Conservation (phyloP, 37 sponge, comb jelly and placozoan species). For the Halichondria panicea region DNA sequence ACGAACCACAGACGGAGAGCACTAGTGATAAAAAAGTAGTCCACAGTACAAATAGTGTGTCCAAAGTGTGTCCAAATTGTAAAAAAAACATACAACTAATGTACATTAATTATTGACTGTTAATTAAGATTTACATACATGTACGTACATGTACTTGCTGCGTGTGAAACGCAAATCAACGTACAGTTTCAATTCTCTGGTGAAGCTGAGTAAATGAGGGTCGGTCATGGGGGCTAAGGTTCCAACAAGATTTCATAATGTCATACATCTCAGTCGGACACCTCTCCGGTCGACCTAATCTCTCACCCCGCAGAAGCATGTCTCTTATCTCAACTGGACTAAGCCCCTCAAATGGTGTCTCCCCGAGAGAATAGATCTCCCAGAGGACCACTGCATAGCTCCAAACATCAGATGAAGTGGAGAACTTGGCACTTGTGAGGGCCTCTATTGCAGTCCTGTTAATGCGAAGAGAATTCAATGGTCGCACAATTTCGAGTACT, state of each 20-base stretch:
- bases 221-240: conserved; percentile 13
- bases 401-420: conserved; percentile 76
- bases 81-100: neutral
- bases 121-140: too few species aligned
- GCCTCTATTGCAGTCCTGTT: conserved; percentile 65
- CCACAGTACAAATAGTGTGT: neutral
- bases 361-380: conserved; percentile 71
- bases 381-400: conserved; percentile 72
- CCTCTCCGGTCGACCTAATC: conserved; percentile 32
- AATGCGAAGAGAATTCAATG: neutral
- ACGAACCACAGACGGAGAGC: conserved; percentile 14
- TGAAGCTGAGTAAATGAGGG: conserved; percentile 43
- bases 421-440: conserved; percentile 50
- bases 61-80: neutral
- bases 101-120: conserved; percentile 4
- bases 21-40: too few species aligned
- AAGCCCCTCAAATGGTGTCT: conserved; percentile 54
- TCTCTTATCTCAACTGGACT: conserved; percentile 46
- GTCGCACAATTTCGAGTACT: neutral
- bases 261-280: conserved; percentile 38
- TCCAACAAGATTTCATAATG: conserved; percentile 55
- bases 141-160: neutral
- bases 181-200: conserved; percentile 19
- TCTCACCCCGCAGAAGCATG: conserved; percentile 17
- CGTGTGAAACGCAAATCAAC: neutral